Base-by-base conservation (phyloP, 2,888 invertebrate genomes). In the Pandemis corylana region DNA sequence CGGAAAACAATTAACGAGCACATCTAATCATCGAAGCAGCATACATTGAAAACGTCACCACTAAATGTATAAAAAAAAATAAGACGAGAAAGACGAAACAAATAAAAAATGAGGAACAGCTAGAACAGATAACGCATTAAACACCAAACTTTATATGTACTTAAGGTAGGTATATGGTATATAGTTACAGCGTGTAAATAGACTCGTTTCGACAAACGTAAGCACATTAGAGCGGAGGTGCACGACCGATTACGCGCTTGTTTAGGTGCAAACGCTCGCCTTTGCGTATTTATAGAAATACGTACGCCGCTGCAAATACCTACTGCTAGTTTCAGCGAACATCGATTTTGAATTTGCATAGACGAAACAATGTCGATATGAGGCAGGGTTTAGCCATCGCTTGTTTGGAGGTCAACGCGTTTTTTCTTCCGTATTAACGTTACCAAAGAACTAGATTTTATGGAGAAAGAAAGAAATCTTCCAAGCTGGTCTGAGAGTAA, bases 241-340 rank as follows among this genome's bases (percentile, higher is more conserved):
- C 67, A 75, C 75, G 75, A 75, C 75, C 75, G 75, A 75, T 75
- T 75, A 75, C 70, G 68, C 68, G 67, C 70, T 75, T 75, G 75
- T 75, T 75, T 75, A 75, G 75, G 70, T 75, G 67, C 69, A 44
- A 69, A 74, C 70, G 44, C 59, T 56, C 42, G 68, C 44, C 12
- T 65, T 56, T 41, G 20, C 28, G 66, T 75, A 75, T 75, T 71
- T 75, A 75, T 75, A 75, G 75, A 46, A 36, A 28, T 6, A 66
- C 46, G 42, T 59, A 62, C 62, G 62, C 62, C 28, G 59, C 10
- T 4, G 41, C 62, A 36, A 62, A 62, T 62, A 62, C 62, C 41
- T 62, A 62, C 41, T n/a, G 62, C 62, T 36, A 41, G 20, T 62
- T 62, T 59, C 62, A 62, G 62, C 62, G 20, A 42, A n/a, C 41